These are phyloP conservation scores for Sternotherus odoratus DNA, from an alignment of 2,797 vertebrate genomes.

Conservation along the genomic window DNA sequence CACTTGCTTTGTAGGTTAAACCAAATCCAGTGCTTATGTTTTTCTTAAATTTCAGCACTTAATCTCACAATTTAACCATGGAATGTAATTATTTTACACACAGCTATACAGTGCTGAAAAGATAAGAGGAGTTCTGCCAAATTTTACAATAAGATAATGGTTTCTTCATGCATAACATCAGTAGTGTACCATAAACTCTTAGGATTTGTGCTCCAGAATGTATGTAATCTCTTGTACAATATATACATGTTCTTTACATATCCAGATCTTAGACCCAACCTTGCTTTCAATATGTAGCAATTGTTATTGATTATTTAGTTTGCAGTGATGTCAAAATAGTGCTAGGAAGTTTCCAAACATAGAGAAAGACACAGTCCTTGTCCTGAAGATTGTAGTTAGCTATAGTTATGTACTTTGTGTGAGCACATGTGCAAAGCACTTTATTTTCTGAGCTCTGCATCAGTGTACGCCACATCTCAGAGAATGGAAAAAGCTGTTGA, in stretches of 20 bases:
- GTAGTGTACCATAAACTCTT: not conserved
- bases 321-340: not conserved
- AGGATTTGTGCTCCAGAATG: not conserved
- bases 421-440: not conserved
- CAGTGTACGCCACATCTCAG: too few species aligned
- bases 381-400: not conserved
- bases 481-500: too few species aligned
- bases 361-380: not conserved
- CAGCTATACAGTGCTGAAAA: not conserved
- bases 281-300: not conserved
- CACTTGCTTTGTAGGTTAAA: not conserved
- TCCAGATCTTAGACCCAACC: not conserved
- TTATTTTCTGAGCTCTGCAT: not conserved
- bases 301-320: not conserved
- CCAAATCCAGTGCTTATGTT: not conserved
- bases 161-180: not conserved
- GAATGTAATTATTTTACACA: not conserved
- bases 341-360: not conserved
- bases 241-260: not conserved
- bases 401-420: not conserved
- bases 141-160: not conserved
- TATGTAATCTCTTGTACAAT: not conserved
- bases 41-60: not conserved
- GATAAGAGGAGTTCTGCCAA: not conserved
- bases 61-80: not conserved